Evolutionary conservation across 1,140 invertebrate species (phyloP).

Genomic region (Lordiphosa collinella): DNA sequence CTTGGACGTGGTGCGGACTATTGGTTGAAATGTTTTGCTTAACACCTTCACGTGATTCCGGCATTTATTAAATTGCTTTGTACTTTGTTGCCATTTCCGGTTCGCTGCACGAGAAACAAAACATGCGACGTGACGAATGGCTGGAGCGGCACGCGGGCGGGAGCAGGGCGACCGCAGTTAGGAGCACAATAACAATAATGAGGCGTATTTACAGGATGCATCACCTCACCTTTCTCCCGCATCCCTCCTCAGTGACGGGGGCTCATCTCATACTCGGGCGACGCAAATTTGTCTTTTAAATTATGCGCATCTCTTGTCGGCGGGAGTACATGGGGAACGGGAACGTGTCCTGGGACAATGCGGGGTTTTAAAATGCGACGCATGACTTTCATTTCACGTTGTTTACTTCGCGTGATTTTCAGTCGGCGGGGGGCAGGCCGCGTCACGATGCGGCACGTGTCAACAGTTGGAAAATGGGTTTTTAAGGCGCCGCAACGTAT

Average conservation of each 20-base stretch:
- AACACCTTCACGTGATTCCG: conserved; percentile 77
- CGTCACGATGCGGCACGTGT: conserved; percentile 61
- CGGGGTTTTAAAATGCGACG: conserved; percentile 69
- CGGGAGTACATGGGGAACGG: neutral
- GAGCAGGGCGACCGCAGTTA: conserved; percentile 13
- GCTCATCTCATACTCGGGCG: conserved; percentile 19
- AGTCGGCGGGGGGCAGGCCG: conserved; percentile 9
- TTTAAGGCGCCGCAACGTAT: conserved; percentile 72
- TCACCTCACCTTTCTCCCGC: neutral
- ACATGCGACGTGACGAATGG: conserved; percentile 74
- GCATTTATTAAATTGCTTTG: conserved; percentile 77
- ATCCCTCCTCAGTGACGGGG: neutral
- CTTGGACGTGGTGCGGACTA: neutral
- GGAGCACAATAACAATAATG: conserved; percentile 57
- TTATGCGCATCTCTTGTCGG: conserved; percentile 58
- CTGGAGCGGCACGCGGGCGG: neutral
- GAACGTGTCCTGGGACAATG: conserved; percentile 45
- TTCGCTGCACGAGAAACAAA: conserved; percentile 61
- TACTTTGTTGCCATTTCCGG: conserved; percentile 74
- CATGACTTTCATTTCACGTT: conserved; percentile 75
- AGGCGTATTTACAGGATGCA: conserved; percentile 69
- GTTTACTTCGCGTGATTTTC: conserved; percentile 75
- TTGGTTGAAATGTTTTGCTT: conserved; percentile 62
- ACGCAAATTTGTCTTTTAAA: conserved; percentile 67
- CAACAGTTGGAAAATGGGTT: conserved; percentile 75